Evolutionary conservation across 2,797 vertebrate genomes (phyloP).

Genomic region (Heteromormyrus szaboi): DNA sequence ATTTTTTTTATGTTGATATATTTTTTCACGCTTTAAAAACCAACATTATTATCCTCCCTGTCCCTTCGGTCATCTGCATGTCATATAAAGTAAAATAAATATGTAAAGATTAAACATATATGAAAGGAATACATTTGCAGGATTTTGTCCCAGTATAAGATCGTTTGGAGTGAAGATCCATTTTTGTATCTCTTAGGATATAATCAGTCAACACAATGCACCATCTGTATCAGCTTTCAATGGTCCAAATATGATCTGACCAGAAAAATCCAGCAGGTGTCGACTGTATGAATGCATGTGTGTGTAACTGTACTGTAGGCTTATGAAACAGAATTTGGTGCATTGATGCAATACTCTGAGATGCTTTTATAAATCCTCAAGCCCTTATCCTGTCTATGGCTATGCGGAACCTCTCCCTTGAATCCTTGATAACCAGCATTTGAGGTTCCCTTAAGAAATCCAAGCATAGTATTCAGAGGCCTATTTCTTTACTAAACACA

Average conservation of each 20-base stretch:
- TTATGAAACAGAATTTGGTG: constrained; percentile 1
- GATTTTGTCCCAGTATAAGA: not conserved
- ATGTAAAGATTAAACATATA: not conserved
- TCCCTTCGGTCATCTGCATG: not conserved
- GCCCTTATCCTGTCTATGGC: not conserved
- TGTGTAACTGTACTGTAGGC: not conserved
- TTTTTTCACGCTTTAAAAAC: not conserved
- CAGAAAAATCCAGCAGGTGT: not conserved
- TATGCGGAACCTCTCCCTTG: not conserved
- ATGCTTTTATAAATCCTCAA: not conserved
- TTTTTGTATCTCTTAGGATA: not conserved
- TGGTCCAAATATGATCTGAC: not conserved
- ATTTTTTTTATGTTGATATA: not conserved
- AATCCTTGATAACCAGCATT: not conserved
- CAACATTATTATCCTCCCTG: not conserved
- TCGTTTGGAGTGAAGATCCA: not conserved
- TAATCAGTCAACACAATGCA: not conserved
- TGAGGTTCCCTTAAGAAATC: not conserved
- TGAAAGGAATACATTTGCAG: not conserved
- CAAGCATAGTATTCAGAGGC: not conserved
- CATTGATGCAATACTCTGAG: not conserved
- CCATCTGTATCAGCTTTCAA: not conserved
- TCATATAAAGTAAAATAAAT: not conserved
- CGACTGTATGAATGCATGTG: not conserved
- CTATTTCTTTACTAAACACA: constrained; percentile 1